Evolutionary conservation across 2,797 vertebrate species (phyloP).

Genomic region (Phaenicophaeus curvirostris): DNA sequence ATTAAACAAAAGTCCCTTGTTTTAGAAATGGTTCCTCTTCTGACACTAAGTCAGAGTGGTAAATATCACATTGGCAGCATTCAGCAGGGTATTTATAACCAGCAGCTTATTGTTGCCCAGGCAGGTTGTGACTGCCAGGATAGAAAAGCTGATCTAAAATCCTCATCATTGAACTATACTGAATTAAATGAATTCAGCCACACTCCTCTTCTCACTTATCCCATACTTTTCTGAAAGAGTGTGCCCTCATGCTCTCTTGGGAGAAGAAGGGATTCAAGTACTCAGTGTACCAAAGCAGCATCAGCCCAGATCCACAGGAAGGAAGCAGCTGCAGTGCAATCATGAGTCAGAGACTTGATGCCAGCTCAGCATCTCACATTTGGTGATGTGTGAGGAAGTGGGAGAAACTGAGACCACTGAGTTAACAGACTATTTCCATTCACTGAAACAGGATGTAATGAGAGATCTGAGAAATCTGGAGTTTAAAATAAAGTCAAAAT

Average conservation of each 20-base stretch:
- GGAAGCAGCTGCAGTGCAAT: slow-evolving; percentile 7
- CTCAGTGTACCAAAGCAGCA: accelerated
- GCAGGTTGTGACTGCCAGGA: neutral
- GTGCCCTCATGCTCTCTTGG: neutral
- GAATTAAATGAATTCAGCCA: neutral
- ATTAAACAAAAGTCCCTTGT: neutral
- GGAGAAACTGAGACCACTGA: slow-evolving; percentile 18
- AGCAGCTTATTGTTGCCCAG: neutral
- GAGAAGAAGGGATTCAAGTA: neutral
- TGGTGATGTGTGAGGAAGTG: slow-evolving; percentile 18
- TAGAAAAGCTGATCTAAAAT: neutral
- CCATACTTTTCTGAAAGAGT: neutral
- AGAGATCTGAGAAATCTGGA: slow-evolving; percentile 27
- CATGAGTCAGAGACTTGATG: neutral
- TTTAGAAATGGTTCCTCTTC: neutral
- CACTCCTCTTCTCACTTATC: neutral
- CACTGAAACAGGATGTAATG: neutral
- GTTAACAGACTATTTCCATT: slow-evolving; percentile 8
- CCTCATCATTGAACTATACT: neutral
- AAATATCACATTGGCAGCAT: neutral
- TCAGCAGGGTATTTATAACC: neutral
- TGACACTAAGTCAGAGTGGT: neutral
- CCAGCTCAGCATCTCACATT: slow-evolving; percentile 3
- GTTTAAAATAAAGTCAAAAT: slow-evolving; percentile 43
- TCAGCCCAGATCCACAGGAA: neutral